Percentiles rank a stretch among this genome's conserved stretches.
Evolutionary conservation across 1,140 invertebrate species (phyloP).

Genomic region (Ctenoplectra terminalis): DNA sequence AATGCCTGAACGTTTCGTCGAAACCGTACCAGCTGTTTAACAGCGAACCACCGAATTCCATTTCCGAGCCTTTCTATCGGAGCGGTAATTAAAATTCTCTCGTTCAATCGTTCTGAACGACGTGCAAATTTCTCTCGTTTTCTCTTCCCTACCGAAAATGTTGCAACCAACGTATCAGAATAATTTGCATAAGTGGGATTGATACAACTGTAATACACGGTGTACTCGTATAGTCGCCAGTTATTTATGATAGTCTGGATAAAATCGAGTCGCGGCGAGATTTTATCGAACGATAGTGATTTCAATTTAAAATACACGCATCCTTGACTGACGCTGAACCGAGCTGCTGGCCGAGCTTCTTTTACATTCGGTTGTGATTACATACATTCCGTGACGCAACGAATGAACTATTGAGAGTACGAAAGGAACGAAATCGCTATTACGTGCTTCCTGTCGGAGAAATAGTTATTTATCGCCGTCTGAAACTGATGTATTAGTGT

Average conservation of each 20-base stretch:
- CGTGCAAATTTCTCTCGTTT: neutral
- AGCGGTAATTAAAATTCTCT: slow-evolving; percentile 16
- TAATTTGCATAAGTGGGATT: neutral
- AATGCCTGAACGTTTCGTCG: neutral
- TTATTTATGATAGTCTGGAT: slow-evolving; percentile 11
- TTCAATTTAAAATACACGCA: slow-evolving; percentile 25
- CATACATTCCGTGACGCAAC: slow-evolving; percentile 6
- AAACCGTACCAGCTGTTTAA: too few species aligned
- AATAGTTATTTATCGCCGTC: neutral
- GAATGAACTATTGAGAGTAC: neutral
- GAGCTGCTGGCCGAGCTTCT: neutral
- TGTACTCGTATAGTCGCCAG: neutral
- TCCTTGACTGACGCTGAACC: slow-evolving; percentile 6
- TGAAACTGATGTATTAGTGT: neutral
- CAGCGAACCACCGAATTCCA: neutral
- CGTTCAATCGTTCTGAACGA: neutral
- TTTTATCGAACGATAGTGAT: neutral
- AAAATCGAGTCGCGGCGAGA: too few species aligned
- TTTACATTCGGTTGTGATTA: neutral
- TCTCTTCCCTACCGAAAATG: neutral
- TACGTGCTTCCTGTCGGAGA: neutral
- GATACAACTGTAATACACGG: too few species aligned
- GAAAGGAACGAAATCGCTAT: neutral
- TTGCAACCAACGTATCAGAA: neutral
- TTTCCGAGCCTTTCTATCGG: neutral